phyloP scores from a whole-genome alignment of 2,797 vertebrate species.

The Geotrypetes seraphini region DNA sequence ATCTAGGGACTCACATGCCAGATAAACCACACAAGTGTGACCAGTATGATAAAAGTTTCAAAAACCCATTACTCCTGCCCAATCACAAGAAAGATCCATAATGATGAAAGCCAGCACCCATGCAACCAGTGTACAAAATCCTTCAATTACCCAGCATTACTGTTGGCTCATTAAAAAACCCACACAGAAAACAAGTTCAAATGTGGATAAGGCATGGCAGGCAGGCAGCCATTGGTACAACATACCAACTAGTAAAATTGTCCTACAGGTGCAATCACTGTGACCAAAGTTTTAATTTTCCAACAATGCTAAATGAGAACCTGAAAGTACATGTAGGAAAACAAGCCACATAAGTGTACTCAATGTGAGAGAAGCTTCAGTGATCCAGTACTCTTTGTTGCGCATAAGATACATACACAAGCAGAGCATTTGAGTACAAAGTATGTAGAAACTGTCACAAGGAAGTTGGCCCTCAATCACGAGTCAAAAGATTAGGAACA shows the following conservation, averaged over 20 bases:
- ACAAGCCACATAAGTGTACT: constrained; percentile 2
- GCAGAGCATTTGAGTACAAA: constrained; percentile 1
- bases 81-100: constrained; percentile 2
- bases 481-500: no score
- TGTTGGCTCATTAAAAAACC: neutral
- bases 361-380: constrained; percentile 10
- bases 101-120: neutral
- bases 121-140: constrained; percentile 1
- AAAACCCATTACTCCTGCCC: neutral
- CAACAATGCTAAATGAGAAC: neutral
- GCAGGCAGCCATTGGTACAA: no score
- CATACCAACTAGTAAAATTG: no score
- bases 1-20: neutral
- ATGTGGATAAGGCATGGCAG: no score
- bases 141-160: neutral
- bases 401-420: constrained; percentile 2
- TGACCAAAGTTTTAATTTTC: constrained; percentile 3
- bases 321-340: neutral
- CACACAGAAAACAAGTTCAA: constrained; percentile 3
- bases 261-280: constrained; percentile 6
- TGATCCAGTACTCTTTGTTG: neutral
- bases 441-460: no score
- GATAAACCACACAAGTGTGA: constrained; percentile 2
- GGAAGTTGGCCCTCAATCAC: no score
- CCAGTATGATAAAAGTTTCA: constrained; percentile 6